phyloP scores from a whole-genome alignment of 64 coral and sea anemone genomes.

The Anthopleura sola region DNA sequence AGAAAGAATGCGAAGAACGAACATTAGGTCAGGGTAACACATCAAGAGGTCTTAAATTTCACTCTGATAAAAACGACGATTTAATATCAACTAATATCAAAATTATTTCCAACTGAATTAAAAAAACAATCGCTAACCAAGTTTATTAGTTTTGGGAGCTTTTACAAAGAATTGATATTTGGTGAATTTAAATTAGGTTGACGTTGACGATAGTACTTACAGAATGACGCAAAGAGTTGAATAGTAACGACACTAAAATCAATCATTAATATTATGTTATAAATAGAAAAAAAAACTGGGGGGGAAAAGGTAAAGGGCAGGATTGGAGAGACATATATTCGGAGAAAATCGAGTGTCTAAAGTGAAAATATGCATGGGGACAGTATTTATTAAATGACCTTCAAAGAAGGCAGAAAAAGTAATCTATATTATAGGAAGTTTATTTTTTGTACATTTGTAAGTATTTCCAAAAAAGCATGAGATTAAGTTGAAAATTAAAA shows the following conservation, averaged over 20 bases:
- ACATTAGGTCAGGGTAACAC: not conserved
- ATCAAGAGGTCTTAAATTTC: not conserved
- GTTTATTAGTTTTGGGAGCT: not conserved
- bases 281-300: not conserved
- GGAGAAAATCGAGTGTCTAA: not conserved
- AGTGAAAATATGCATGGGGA: not conserved
- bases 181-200: not conserved
- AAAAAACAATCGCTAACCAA: not conserved
- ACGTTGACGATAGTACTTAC: not conserved
- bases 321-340: not conserved
- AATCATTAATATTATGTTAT: not conserved
- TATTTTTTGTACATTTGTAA: constrained; percentile 8
- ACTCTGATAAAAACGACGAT: not conserved
- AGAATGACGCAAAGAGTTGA: not conserved
- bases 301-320: too few species aligned
- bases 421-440: not conserved
- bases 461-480: not conserved
- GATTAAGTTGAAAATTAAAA: not conserved
- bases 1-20: not conserved
- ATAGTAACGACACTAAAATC: too few species aligned
- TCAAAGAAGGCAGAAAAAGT: not conserved
- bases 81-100: not conserved
- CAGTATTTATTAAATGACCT: not conserved
- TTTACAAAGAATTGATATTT: not conserved
- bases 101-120: not conserved